phyloP scores from a whole-genome alignment of 1,140 invertebrate species.

The Liolophura sinensis region DNA sequence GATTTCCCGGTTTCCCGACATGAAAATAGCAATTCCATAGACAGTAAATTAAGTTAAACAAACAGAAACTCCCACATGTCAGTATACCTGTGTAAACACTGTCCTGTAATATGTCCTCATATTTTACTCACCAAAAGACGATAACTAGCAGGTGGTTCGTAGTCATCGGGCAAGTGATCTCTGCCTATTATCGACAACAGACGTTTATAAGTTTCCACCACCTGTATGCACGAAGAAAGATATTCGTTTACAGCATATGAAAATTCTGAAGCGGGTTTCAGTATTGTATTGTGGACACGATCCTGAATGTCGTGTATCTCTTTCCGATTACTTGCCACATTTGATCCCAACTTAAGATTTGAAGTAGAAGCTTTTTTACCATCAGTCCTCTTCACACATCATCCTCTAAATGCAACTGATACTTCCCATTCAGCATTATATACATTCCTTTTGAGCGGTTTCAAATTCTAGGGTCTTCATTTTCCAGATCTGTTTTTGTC shows the following conservation, averaged over 20 bases:
- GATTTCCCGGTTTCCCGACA: too few species aligned
- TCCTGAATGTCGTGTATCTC: background rate
- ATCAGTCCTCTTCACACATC: too few species aligned
- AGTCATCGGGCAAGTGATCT: constrained; percentile 23
- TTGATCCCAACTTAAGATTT: background rate
- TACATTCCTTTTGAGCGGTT: too few species aligned
- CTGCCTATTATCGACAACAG: constrained; percentile 23
- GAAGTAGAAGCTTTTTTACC: too few species aligned
- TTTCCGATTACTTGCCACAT: constrained; percentile 1
- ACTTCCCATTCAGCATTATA: background rate
- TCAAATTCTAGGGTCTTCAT: too few species aligned
- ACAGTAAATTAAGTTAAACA: background rate
- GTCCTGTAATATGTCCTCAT: background rate
- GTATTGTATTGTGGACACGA: background rate
- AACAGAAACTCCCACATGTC: background rate
- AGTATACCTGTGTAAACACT: background rate
- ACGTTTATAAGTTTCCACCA: constrained; percentile 19
- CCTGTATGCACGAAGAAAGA: constrained; percentile 16
- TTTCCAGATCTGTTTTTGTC: too few species aligned
- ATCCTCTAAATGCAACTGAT: background rate
- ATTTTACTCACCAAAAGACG: constrained; percentile 22
- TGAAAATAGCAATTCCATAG: background rate
- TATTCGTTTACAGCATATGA: background rate
- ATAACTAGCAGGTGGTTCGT: constrained; percentile 27
- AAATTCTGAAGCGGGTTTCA: background rate